These are phyloP conservation scores for Benthosema pterotum DNA, from an alignment of 2,797 vertebrate genomes.

Conservation along the genomic window DNA sequence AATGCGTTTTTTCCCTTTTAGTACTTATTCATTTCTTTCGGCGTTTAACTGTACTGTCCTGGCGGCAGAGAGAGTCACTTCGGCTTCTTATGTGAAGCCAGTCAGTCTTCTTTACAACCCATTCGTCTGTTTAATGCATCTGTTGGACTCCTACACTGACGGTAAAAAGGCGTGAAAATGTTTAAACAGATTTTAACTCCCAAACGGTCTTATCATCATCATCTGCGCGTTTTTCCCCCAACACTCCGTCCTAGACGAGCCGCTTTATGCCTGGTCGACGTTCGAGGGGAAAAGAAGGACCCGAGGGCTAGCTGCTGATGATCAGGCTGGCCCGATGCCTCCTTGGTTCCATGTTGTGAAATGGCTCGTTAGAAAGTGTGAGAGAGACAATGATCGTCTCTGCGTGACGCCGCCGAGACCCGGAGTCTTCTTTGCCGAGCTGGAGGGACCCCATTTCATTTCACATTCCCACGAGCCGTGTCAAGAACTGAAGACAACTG, in stretches of 20 bases:
- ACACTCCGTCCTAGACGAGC: slow-evolving; percentile 53
- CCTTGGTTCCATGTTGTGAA: slow-evolving; percentile 71
- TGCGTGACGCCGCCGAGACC: slow-evolving; percentile 68
- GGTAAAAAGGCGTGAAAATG: slow-evolving; percentile 50
- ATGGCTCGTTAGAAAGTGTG: slow-evolving; percentile 82
- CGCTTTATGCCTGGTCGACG: slow-evolving; percentile 53
- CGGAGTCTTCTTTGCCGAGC: slow-evolving; percentile 4
- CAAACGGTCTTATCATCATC: slow-evolving; percentile 51
- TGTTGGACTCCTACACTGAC: slow-evolving; percentile 23
- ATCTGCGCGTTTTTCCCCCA: slow-evolving; percentile 33
- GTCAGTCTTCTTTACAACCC: slow-evolving; percentile 46
- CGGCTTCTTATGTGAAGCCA: too few species aligned
- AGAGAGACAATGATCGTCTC: slow-evolving; percentile 80
- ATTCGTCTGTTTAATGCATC: slow-evolving; percentile 38
- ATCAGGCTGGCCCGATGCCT: slow-evolving; percentile 58
- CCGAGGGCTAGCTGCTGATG: slow-evolving; percentile 52
- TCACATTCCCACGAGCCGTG: slow-evolving; percentile 6
- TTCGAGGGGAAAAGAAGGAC: slow-evolving; percentile 45
- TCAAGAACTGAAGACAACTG: not conserved
- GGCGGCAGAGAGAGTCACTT: too few species aligned
- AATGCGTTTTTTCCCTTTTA: slow-evolving; percentile 45
- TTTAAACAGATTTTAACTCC: slow-evolving; percentile 38
- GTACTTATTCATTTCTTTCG: slow-evolving; percentile 34
- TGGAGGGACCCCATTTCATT: slow-evolving; percentile 54
- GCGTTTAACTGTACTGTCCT: too few species aligned